These are phyloP conservation scores for Colostygia pectinataria DNA, from an alignment of 2,888 invertebrate species.

Conservation along the genomic window DNA sequence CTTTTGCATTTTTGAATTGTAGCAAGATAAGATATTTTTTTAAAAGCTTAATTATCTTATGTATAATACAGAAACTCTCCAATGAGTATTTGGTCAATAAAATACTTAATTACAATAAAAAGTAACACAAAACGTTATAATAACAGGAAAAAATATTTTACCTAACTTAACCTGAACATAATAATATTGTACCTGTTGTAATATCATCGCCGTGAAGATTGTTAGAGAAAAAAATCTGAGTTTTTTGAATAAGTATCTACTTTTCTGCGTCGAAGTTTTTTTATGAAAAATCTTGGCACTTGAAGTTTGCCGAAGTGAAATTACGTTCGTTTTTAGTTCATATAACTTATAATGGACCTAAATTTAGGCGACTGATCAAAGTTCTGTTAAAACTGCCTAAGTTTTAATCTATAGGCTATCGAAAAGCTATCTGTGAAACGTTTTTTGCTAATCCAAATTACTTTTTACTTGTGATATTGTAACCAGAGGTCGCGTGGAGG, in stretches of 20 bases:
- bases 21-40: too few relatives aligned
- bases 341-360: slow-evolving; percentile 29
- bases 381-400: slow-evolving; percentile 21
- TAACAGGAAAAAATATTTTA: too few relatives aligned
- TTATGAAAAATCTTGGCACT: slow-evolving; percentile 29
- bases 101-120: too few relatives aligned
- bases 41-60: too few relatives aligned
- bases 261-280: slow-evolving; percentile 11
- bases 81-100: too few relatives aligned
- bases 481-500: too few relatives aligned
- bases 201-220: slow-evolving; percentile 5
- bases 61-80: too few relatives aligned
- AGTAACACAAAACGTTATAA: too few relatives aligned
- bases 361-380: slow-evolving; percentile 26
- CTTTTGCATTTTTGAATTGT: too few relatives aligned
- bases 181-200: not conserved
- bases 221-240: slow-evolving; percentile 6
- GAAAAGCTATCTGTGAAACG: slow-evolving; percentile 7
- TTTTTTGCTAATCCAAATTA: slow-evolving; percentile 1
- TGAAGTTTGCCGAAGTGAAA: slow-evolving; percentile 21
- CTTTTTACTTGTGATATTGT: not conserved
- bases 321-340: slow-evolving; percentile 23
- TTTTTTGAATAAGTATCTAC: slow-evolving; percentile 18
- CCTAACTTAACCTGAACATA: too few relatives aligned
- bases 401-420: slow-evolving; percentile 24